Conservation (phyloP, 92 coral and sea anemone species). For the Ricordea florida region DNA sequence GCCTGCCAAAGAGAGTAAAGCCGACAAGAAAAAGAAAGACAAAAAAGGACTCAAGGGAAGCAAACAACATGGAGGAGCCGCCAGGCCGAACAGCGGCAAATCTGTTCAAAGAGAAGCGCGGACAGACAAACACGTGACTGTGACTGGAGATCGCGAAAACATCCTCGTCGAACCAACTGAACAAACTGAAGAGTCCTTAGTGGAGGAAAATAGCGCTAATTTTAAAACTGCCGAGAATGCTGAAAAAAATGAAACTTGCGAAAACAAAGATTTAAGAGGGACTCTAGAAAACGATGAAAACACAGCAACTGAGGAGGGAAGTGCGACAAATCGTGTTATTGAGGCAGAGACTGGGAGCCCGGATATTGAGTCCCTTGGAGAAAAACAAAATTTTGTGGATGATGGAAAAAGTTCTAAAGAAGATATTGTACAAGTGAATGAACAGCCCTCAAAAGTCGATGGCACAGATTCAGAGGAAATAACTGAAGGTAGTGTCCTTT, state of each 20-base stretch:
- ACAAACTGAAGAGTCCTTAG: neutral
- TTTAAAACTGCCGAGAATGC: neutral
- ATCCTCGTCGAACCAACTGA: neutral
- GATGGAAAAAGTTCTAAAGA: neutral
- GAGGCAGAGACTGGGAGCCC: neutral
- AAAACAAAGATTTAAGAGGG: neutral
- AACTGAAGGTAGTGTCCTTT: too few relatives aligned
- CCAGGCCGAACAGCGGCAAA: constrained; percentile 68
- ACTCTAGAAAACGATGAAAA: neutral
- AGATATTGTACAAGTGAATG: neutral
- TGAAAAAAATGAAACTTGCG: neutral
- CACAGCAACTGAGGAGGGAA: too few relatives aligned
- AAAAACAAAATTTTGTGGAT: neutral
- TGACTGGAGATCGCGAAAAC: neutral
- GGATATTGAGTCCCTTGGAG: neutral
- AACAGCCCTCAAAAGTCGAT: too few relatives aligned
- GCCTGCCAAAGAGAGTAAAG: constrained; percentile 89
- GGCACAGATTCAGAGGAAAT: too few relatives aligned
- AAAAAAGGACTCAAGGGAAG: constrained; percentile 55
- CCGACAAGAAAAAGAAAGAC: constrained; percentile 73
- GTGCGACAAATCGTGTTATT: too few relatives aligned
- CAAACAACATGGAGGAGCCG: constrained; percentile 49
- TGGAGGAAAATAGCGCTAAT: neutral
- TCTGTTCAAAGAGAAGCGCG: neutral
- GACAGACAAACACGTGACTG: neutral